Base-by-base conservation (phyloP, 2,113 vertebrate genomes). In the Thryonomys swinderianus region DNA sequence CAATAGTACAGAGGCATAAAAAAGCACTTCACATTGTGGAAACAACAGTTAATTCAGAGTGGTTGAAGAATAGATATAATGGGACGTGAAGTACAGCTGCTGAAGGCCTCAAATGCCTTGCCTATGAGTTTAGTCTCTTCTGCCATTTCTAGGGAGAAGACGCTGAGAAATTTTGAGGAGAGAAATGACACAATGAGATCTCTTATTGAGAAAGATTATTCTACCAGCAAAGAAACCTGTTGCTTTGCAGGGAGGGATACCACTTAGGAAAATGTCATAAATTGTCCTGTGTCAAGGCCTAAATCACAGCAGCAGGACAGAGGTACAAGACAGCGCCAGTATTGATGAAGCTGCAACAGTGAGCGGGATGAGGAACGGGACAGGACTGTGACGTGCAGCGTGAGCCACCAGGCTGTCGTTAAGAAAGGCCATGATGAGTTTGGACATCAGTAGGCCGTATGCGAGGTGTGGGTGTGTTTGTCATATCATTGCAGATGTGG, bases 191-290 rank as follows among this genome's bases (percentile, higher is more conserved):
- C 86, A 37, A 64, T 76, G 71, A 66, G 71, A 67, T 85, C 32
- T 69, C 71, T 95, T 92, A 81, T 86, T 91, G 61, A 96, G 90
- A 95, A 95, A 73, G 80, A 87, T 71, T 88, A 10, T 93, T 96
- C 55, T 86, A 11, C 17, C 79, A 88, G 66, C 40, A 90, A 78
- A 92, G 12, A 69, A 62, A 88, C 53, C 85, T 92, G 0, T 85
- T 94, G 25, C 20, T 84, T n/a, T 91, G 85, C 67, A 27, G 66
- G 81, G 79, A 62, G 42, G 71, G 66, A 48, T 37, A 66, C 32
- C 55, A 79, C 20, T 92, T 67, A 82, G 67, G 51, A 95, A 94
- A 67, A 12, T 80, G 11, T 79, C 91, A 73, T 53, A 80, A 67
- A 69, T 51, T 55, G 62, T 69, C 93, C 74, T 93, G 7, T 3